Evolutionary conservation across 2,113 vertebrate genomes (phyloP), one percentile per base, ranked within the genome.

Genomic region (Dipodomys ordii): DNA sequence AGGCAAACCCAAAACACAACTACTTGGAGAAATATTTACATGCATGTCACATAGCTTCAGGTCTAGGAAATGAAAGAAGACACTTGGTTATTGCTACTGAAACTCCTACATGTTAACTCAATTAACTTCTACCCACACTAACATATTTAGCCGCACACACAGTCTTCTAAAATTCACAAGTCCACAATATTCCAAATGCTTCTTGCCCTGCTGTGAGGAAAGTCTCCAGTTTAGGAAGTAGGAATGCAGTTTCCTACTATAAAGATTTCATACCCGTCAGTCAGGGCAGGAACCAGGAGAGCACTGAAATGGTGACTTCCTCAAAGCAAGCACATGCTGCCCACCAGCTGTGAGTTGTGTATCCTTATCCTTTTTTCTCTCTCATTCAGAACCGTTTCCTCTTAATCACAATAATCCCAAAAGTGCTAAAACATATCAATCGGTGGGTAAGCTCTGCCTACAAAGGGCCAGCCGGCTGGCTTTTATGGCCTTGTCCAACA

Each of bases 361-460:
- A 89, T 98, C 97, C 97, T 97, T 97, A 97, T 98, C 97, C 98
- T 96, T 97, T 97, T 98, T 98, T 96, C 98, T 97, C 97, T 95
- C 97, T 97, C 97, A 98, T 98, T 98, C 98, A 98, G 97, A 98
- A 98, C 97, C 98, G 98, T 98, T 98, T 98, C 98, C 98, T 98
- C 98, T 98, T 98, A 98, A 99, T 99, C 98, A 99, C 98, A 99
- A 99, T 98, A 98, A 99, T 98, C 98, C 97, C 97, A 97, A 96
- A 98, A 99, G 98, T 98, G 98, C 98, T 98, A 98, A 98, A 97
- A 98, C 98, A 98, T 98, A 98, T 99, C 98, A 99, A 99, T 99
- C 98, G 98, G 98, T 98, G 98, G 98, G 97, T 98, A 99, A 98
- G 97, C 97, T 95, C 97, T 97, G 98, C 98, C 98, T 98, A 98